Percentiles rank a stretch among this genome's conserved stretches.
Conservation (phyloP, 92 coral and sea anemone species). For the Palythoa heliodiscus region DNA sequence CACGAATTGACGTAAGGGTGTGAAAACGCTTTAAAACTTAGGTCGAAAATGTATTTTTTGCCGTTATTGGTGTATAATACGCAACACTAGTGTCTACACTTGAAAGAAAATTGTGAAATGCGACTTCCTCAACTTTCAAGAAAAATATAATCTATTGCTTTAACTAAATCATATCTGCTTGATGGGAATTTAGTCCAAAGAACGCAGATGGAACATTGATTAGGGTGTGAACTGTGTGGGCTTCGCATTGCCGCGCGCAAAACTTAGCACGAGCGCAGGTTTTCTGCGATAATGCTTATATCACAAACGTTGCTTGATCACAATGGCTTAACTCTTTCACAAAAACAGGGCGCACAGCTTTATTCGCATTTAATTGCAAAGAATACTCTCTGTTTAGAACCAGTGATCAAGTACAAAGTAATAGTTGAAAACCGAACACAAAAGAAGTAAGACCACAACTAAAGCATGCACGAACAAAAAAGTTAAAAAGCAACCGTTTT, state of each 20-base stretch:
- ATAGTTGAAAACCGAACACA: background rate
- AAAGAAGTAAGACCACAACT: background rate
- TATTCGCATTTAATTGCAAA: slow-evolving; percentile 41
- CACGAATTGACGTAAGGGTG: slow-evolving; percentile 2
- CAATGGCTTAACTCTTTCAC: background rate
- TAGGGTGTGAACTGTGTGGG: slow-evolving; percentile 11
- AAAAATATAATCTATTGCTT: background rate
- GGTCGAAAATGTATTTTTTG: background rate
- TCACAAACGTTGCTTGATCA: slow-evolving; percentile 3
- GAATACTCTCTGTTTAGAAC: slow-evolving; percentile 1
- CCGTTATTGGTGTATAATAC: background rate
- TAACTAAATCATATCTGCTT: background rate
- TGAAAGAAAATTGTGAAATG: background rate
- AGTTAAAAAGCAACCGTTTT: slow-evolving; percentile 21
- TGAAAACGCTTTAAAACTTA: background rate
- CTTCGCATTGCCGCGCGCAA: slow-evolving; percentile 8
- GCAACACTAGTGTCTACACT: background rate
- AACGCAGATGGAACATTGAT: slow-evolving; percentile 38
- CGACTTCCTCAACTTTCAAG: background rate
- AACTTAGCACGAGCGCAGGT: slow-evolving; percentile 39
- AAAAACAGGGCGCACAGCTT: background rate
- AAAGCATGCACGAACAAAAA: background rate
- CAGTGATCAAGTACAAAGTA: slow-evolving; percentile 23
- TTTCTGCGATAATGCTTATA: slow-evolving; percentile 5
- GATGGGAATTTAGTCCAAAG: slow-evolving; percentile 18